Evolutionary conservation across 2,113 vertebrate genomes (phyloP).

Genomic region (Gorsachius goisagi): DNA sequence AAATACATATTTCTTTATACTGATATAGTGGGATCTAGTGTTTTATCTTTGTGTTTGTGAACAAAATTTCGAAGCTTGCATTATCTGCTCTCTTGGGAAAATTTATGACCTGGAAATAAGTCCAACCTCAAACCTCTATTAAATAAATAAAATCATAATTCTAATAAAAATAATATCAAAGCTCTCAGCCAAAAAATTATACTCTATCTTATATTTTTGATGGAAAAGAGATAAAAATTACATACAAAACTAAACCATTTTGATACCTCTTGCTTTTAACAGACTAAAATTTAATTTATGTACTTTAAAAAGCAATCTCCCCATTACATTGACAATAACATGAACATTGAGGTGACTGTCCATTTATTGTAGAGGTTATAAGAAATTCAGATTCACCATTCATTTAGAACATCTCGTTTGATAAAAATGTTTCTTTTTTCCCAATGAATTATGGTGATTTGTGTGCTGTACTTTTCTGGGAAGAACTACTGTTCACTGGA

Average conservation of each 20-base stretch:
- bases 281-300: not conserved
- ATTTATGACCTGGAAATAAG: not conserved
- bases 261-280: not conserved
- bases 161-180: not conserved
- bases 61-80: not conserved
- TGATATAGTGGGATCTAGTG: not conserved
- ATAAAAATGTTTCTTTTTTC: not conserved
- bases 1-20: not conserved
- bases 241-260: not conserved
- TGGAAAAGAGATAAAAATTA: not conserved
- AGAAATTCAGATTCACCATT: not conserved
- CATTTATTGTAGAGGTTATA: not conserved
- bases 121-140: not conserved
- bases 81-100: not conserved
- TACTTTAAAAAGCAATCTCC: not conserved
- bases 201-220: not conserved
- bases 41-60: not conserved
- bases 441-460: conserved; percentile 36
- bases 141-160: not conserved
- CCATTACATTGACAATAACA: not conserved
- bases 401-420: not conserved
- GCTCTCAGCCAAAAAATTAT: not conserved
- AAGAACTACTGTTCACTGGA: conserved; percentile 14
- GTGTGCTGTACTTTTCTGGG: not conserved
- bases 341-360: not conserved